phyloP scores from a whole-genome alignment of 2,797 vertebrate species.

The Chromobotia macracanthus region DNA sequence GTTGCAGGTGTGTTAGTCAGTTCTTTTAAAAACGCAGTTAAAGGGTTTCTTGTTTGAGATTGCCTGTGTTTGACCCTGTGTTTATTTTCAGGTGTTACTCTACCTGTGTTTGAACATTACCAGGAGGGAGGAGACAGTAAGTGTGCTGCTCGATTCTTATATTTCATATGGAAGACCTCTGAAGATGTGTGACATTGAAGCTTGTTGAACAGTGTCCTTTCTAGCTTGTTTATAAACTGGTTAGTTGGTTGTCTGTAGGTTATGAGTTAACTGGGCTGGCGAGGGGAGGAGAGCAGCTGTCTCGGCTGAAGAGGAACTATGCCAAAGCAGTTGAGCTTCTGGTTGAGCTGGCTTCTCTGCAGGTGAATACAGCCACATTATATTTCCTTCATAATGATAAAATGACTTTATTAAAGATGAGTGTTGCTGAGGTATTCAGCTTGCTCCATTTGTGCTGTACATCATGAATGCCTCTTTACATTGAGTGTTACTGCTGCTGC shows the following conservation, averaged over 20 bases:
- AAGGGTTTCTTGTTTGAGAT: too few species aligned
- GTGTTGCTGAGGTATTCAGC: too few species aligned
- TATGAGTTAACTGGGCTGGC: constrained; percentile 97
- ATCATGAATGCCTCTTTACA: too few species aligned
- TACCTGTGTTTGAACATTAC: constrained; percentile 98
- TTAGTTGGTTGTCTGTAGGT: constrained; percentile 72
- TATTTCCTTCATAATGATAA: too few species aligned
- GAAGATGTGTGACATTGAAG: background rate
- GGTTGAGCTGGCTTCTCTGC: constrained; percentile 95
- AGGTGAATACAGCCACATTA: constrained; percentile 77
- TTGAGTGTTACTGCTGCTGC: too few species aligned
- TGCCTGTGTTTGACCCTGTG: too few species aligned
- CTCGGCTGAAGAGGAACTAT: constrained; percentile 97
- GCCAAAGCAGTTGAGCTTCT: constrained; percentile 97
- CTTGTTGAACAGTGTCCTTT: too few species aligned
- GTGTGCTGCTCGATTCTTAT: constrained; percentile 53
- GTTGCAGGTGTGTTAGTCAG: constrained; percentile 89
- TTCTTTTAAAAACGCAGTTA: too few species aligned
- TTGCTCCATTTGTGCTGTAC: too few species aligned
- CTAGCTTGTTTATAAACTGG: too few species aligned
- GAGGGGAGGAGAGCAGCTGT: constrained; percentile 94
- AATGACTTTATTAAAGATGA: too few species aligned
- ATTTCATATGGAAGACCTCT: background rate
- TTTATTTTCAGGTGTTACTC: constrained; percentile 90
- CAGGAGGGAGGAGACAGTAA: constrained; percentile 98